phyloP scores from a whole-genome alignment of 1,140 invertebrate species.

The Diploscapter pachys region DNA sequence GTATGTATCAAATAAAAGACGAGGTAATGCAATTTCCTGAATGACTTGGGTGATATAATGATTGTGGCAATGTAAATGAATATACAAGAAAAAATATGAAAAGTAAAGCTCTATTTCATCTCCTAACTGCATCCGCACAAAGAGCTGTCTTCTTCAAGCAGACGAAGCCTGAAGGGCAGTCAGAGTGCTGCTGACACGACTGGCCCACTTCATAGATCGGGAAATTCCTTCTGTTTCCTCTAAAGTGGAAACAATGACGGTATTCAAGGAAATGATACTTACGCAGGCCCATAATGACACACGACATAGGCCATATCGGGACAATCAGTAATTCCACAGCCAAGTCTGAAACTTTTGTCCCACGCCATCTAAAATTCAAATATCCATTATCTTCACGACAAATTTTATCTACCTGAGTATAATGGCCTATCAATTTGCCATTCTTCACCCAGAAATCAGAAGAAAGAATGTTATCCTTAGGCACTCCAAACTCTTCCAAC shows the following conservation, averaged over 20 bases:
- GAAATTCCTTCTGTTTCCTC: slow-evolving; percentile 24
- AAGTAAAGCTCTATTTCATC: too few relatives aligned
- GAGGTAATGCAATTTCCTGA: too few relatives aligned
- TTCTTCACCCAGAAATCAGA: slow-evolving; percentile 26
- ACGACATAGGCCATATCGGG: slow-evolving; percentile 29
- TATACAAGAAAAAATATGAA: too few relatives aligned
- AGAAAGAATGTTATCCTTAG: slow-evolving; percentile 26
- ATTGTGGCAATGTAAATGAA: too few relatives aligned
- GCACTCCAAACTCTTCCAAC: slow-evolving; percentile 27
- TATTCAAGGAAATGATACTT: not conserved
- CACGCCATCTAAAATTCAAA: slow-evolving; percentile 23
- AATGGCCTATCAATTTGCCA: slow-evolving; percentile 31
- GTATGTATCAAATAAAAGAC: too few relatives aligned
- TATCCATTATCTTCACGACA: too few relatives aligned
- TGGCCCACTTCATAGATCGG: slow-evolving; percentile 25
- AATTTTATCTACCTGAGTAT: slow-evolving; percentile 18
- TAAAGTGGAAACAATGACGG: not conserved
- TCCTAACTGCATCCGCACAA: not conserved
- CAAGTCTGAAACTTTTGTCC: slow-evolving; percentile 25
- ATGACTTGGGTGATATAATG: too few relatives aligned
- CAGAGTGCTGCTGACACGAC: slow-evolving; percentile 12
- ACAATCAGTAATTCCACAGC: slow-evolving; percentile 27
- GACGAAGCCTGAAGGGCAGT: slow-evolving; percentile 22
- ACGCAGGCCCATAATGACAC: slow-evolving; percentile 34
- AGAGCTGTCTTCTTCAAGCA: slow-evolving; percentile 21